Conservation (phyloP, 2,888 invertebrate genomes). For the Chrysomela aeneicollis region DNA sequence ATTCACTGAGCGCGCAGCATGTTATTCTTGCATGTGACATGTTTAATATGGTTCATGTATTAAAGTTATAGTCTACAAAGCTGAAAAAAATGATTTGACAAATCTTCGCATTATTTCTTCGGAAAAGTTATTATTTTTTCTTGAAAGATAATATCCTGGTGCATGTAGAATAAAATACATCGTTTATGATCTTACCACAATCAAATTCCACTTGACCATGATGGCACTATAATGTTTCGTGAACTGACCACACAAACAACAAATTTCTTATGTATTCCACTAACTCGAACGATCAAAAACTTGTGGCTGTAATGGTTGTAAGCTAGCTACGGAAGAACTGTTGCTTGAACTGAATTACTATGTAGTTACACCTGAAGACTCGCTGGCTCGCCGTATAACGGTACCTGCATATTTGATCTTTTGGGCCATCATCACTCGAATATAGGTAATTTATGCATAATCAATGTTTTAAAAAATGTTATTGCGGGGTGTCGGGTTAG, state of each 20-base stretch:
- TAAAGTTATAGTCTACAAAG: too few species aligned
- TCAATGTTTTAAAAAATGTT: neutral
- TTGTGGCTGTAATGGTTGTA: neutral
- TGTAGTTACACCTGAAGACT: slow-evolving; percentile 46
- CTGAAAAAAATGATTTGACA: too few species aligned
- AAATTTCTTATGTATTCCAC: neutral
- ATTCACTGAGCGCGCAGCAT: too few species aligned
- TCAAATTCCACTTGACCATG: neutral
- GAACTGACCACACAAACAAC: neutral
- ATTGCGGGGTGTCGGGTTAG: neutral
- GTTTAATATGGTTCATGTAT: too few species aligned
- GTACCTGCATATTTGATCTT: slow-evolving; percentile 48
- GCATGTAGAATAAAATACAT: too few species aligned
- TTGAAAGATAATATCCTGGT: too few species aligned
- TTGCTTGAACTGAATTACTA: slow-evolving; percentile 47
- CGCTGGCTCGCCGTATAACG: slow-evolving; percentile 51
- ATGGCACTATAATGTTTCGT: neutral
- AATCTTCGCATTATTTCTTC: too few species aligned
- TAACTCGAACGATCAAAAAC: neutral
- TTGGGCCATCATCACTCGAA: slow-evolving; percentile 4
- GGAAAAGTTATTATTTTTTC: too few species aligned
- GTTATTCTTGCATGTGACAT: too few species aligned
- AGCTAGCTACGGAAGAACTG: slow-evolving; percentile 48
- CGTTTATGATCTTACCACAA: neutral
- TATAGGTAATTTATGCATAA: neutral